Percentiles rank a stretch among this genome's conserved stretches.
Evolutionary conservation across 2,888 invertebrate genomes (phyloP).

Genomic region (Diplolepis rosae): DNA sequence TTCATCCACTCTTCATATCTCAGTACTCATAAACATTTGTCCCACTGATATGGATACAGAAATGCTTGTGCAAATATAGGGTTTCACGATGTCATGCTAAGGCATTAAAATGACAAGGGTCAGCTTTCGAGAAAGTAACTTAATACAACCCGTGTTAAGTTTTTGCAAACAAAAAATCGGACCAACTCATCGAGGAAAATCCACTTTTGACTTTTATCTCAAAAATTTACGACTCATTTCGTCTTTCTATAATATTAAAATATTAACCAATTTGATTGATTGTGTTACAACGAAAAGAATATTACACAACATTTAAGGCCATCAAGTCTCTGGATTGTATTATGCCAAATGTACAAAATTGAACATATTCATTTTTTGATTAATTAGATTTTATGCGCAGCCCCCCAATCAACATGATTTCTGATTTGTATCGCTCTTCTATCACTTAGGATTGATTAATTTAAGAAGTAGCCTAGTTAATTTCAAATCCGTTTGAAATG

Average conservation of each 20-base stretch:
- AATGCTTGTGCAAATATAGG: slow-evolving; percentile 28
- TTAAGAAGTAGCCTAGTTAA: neutral
- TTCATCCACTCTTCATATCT: neutral
- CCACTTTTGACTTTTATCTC: slow-evolving; percentile 1
- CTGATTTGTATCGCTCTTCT: neutral
- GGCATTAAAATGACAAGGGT: slow-evolving; percentile 29
- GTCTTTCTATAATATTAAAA: neutral
- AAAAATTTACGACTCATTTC: neutral
- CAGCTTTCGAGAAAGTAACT: slow-evolving; percentile 28
- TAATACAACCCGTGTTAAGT: slow-evolving; percentile 10
- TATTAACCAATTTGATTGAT: slow-evolving; percentile 15
- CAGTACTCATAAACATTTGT: slow-evolving; percentile 25
- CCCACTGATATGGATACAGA: slow-evolving; percentile 21
- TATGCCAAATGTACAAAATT: slow-evolving; percentile 7
- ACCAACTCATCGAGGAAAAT: neutral
- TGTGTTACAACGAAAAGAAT: neutral
- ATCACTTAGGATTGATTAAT: neutral
- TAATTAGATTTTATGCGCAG: neutral
- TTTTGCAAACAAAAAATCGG: slow-evolving; percentile 13
- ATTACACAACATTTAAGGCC: neutral
- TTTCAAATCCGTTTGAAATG: neutral
- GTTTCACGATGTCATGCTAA: slow-evolving; percentile 28
- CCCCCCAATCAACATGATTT: neutral
- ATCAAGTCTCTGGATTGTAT: neutral
- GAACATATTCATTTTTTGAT: neutral